These are phyloP conservation scores for Bruchidius siliquastri DNA, from an alignment of 2,888 invertebrate species.

Conservation along the genomic window DNA sequence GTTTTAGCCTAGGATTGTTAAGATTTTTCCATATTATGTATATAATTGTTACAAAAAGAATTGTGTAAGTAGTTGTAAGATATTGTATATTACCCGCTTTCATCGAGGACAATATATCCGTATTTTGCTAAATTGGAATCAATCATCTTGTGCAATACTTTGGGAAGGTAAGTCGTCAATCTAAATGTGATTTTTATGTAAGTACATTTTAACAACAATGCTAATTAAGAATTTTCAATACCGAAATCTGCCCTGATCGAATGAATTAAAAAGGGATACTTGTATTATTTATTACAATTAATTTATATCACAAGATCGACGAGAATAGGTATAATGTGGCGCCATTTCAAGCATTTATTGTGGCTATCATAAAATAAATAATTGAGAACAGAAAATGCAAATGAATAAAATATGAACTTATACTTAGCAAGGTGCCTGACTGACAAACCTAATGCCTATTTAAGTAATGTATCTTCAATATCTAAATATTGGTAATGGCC, in stretches of 20 bases:
- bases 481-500: not conserved
- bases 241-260: not conserved
- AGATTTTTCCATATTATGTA: not conserved
- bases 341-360: not conserved
- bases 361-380: not conserved
- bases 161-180: not conserved
- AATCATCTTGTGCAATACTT: not conserved
- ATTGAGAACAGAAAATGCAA: not conserved
- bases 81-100: slow-evolving; percentile 3
- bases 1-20: slow-evolving; percentile 2
- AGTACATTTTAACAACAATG: not conserved
- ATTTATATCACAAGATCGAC: too few species aligned
- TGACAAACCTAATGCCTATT: not conserved
- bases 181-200: not conserved
- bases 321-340: too few species aligned
- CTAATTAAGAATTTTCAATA: not conserved
- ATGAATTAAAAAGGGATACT: too few species aligned
- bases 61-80: not conserved
- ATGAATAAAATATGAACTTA: not conserved
- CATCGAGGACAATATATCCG: not conserved
- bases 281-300: too few species aligned
- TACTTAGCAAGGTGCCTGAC: not conserved
- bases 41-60: slow-evolving; percentile 1
- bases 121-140: not conserved
- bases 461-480: not conserved